Conservation (phyloP, 2,888 invertebrate genomes). For the Synergus japonicus region DNA sequence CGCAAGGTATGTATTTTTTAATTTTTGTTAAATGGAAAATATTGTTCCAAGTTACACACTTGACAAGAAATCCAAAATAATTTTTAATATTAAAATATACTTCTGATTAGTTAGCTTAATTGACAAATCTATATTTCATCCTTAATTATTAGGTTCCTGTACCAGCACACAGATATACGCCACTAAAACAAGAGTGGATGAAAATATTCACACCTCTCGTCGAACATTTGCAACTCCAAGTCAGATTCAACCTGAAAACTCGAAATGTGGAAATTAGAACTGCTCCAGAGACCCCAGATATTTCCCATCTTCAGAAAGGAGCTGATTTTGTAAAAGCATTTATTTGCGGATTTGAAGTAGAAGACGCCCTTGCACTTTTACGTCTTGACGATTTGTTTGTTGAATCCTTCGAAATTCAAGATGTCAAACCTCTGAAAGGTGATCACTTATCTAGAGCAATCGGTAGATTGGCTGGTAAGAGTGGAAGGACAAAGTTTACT, state of each 20-base stretch:
- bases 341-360: conserved; percentile 96
- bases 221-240: conserved; percentile 95
- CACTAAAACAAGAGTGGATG: conserved; percentile 97
- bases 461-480: conserved; percentile 98
- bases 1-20: conserved; percentile 64
- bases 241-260: conserved; percentile 94
- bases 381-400: conserved; percentile 97
- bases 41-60: not conserved
- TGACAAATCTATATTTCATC: conserved; percentile 38
- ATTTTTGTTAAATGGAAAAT: not conserved
- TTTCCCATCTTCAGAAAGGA: conserved; percentile 95
- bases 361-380: conserved; percentile 96
- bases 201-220: conserved; percentile 98
- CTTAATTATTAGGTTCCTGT: conserved; percentile 82
- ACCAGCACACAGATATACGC: conserved; percentile 96
- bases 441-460: conserved; percentile 97
- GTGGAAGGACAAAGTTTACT: conserved; percentile 97
- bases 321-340: conserved; percentile 99
- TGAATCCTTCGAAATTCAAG: conserved; percentile 97
- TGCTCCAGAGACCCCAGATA: conserved; percentile 86
- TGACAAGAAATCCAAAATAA: too few species aligned
- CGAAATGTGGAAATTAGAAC: conserved; percentile 92
- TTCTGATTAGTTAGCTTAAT: too few species aligned
- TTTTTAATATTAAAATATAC: too few species aligned
- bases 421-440: conserved; percentile 96